Base-by-base conservation (phyloP, 2,113 vertebrate species). In the Tychaedon coryphoeus region DNA sequence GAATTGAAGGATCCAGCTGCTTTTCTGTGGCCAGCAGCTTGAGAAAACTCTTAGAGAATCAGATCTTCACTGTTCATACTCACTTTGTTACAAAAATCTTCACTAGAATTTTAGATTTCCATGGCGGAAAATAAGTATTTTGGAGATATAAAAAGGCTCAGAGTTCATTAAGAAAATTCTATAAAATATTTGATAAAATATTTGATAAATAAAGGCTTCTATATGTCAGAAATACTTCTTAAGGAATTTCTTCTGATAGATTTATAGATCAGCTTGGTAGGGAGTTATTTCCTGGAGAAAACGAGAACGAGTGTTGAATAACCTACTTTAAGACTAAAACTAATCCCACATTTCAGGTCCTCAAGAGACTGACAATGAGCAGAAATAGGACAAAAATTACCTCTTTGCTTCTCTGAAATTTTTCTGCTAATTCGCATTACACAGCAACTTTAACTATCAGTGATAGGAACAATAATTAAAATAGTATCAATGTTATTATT, bases 271-370 rank as follows among this genome's bases (percentile, higher is more conserved):
- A 84, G 17, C 8, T 86, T 90, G 33, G 34, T 43, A 76, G 43
- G 47, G 33, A 62, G n/a, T 18, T 51, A 29, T 9, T 78, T 51
- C 26, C 28, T 78, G 65, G 56, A 60, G 34, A 73, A 93, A 96
- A 93, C 25, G 53, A 67, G 45, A 95, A 73, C 0, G 1, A 89
- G 12, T n/a, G 9, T 42, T 77, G 11, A 75, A n/a, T 88, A 84
- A 88, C 23, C 57, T 67, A 57, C 48, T 91, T 88, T 73, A n/a
- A 86, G 51, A 89, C 25, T 69, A 71, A 57, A 90, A 26, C 9
- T 48, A 45, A 78, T 69, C 14, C 15, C 12, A 25, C 9, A 17
- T n/a, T 66, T 67, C 38, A 93, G 29, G 36, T 25, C 50, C 15
- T 58, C 15, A 3, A 3, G 66, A 85, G 70, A 64, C 6, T 29